phyloP scores from a whole-genome alignment of 2,797 vertebrate genomes.

The Myioborus melanocephalus region DNA sequence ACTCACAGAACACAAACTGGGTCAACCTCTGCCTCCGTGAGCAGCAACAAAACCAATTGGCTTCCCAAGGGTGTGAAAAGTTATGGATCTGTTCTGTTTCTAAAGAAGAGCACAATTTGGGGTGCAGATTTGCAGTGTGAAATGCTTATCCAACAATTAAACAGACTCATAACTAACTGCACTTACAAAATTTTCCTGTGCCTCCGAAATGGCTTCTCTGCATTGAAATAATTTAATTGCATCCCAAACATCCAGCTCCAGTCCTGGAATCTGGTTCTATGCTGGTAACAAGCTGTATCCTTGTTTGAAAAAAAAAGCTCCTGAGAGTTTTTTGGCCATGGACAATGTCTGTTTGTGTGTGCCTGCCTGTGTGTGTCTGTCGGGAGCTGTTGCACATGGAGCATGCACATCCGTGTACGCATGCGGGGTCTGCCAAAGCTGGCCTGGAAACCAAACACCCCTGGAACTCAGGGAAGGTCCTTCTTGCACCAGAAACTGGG shows the following conservation, averaged over 20 bases:
- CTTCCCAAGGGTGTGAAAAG: neutral
- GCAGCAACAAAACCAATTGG: conserved; percentile 54
- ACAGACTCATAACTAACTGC: neutral
- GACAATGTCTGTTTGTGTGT: conserved; percentile 19
- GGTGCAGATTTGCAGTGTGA: neutral
- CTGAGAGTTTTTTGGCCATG: conserved; percentile 7
- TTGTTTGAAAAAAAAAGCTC: conserved; percentile 57
- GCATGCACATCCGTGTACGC: conserved; percentile 5
- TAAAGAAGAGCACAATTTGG: neutral
- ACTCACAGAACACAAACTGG: conserved; percentile 75
- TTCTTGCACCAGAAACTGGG: neutral
- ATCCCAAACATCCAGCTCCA: neutral
- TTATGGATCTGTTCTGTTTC: neutral
- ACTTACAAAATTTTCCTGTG: neutral
- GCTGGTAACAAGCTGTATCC: conserved; percentile 9
- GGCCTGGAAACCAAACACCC: neutral
- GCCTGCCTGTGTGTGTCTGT: conserved; percentile 16
- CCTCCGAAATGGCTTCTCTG: neutral
- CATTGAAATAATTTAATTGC: neutral
- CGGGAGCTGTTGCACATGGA: conserved; percentile 51
- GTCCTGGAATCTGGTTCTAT: neutral
- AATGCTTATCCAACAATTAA: neutral
- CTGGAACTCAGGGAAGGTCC: neutral
- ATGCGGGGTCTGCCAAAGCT: conserved; percentile 30
- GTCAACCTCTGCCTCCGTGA: neutral